Conservation (phyloP, 1,140 invertebrate genomes). For the Temnothorax curvispinosus region DNA sequence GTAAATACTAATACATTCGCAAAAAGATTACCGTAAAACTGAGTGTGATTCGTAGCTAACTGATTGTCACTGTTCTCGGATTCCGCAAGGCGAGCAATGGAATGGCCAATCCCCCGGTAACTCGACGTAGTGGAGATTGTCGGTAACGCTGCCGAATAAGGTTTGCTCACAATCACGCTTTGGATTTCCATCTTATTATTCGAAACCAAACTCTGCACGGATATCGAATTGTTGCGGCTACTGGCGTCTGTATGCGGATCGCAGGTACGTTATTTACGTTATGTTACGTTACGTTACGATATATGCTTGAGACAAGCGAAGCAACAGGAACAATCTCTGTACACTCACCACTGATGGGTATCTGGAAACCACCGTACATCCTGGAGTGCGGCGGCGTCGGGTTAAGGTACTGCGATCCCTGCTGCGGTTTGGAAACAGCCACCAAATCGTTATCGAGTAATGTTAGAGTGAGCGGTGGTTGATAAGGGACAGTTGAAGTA, state of each 20-base stretch:
- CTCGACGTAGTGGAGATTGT: conserved; percentile 81
- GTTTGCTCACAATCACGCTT: conserved; percentile 86
- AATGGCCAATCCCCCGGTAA: conserved; percentile 80
- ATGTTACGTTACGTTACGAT: background rate
- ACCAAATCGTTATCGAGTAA: conserved; percentile 83
- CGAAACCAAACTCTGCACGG: conserved; percentile 81
- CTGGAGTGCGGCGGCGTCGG: conserved; percentile 78
- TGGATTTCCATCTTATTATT: conserved; percentile 81
- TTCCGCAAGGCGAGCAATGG: conserved; percentile 81
- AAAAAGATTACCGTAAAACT: conserved; percentile 78
- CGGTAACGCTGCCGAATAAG: conserved; percentile 76
- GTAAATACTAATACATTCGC: background rate
- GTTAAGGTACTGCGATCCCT: conserved; percentile 81
- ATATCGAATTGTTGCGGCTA: conserved; percentile 77
- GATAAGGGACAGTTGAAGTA: conserved; percentile 80
- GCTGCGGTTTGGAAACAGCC: conserved; percentile 83
- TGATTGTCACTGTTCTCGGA: conserved; percentile 79
- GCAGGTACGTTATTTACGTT: background rate
- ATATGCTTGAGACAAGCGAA: background rate
- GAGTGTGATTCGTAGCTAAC: conserved; percentile 77
- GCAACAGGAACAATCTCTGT: background rate
- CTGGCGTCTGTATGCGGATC: conserved; percentile 75
- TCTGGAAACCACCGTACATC: conserved; percentile 83
- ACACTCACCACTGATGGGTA: conserved; percentile 83
- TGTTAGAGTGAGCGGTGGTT: conserved; percentile 82